Evolutionary conservation across 2,113 vertebrate genomes (phyloP).

Genomic region (Daboia siamensis): DNA sequence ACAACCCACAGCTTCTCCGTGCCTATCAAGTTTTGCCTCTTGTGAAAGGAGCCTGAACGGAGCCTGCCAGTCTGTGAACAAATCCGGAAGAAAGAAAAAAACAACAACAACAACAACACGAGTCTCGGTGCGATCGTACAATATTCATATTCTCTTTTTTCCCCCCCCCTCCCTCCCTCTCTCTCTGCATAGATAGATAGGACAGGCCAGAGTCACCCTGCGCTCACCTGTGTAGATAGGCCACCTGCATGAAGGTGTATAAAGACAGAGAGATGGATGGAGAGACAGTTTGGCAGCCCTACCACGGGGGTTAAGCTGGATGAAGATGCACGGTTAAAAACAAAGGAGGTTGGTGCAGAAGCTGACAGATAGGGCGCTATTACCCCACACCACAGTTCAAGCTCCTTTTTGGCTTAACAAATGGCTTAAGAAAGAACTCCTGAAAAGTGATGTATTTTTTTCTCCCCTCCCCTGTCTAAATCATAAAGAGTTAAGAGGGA

Average conservation of each 20-base stretch:
- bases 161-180: no score
- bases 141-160: not conserved
- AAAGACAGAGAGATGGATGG: not conserved
- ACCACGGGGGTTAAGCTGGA: not conserved
- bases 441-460: not conserved
- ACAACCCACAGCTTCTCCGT: not conserved
- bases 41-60: not conserved
- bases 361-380: not conserved
- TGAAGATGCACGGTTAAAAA: not conserved
- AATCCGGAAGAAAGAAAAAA: not conserved
- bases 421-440: conserved; percentile 29
- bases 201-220: no score
- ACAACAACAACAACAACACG: not conserved
- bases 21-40: not conserved
- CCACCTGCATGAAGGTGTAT: rapidly evolving
- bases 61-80: not conserved
- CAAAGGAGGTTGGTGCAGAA: not conserved
- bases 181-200: not conserved
- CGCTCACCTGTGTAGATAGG: not conserved
- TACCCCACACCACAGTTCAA: not conserved
- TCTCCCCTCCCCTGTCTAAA: not conserved
- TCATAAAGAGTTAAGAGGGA: not conserved
- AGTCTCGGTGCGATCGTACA: not conserved
- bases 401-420: conserved; percentile 34
- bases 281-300: not conserved